These are phyloP conservation scores for Cynopterus sphinx DNA, from an alignment of 2,797 vertebrate species.

Conservation along the genomic window DNA sequence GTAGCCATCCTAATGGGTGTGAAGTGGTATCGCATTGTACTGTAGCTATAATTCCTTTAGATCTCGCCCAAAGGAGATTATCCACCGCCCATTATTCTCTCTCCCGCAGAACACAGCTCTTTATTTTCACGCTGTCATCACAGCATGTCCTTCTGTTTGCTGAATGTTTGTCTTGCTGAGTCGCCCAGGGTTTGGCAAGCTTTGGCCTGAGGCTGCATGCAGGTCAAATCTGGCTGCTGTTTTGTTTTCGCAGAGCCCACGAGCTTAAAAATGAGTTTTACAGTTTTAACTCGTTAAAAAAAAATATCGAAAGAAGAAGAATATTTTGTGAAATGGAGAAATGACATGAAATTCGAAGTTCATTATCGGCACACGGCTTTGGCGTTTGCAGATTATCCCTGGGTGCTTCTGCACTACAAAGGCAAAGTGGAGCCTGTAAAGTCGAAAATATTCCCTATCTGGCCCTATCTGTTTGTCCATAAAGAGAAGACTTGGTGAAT, in stretches of 20 bases:
- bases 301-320: not conserved
- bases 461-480: not conserved
- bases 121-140: not conserved
- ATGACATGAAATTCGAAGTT: not conserved
- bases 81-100: not conserved
- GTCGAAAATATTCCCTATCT: not conserved
- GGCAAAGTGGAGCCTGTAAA: not conserved
- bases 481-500: not conserved
- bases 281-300: not conserved
- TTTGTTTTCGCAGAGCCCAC: not conserved
- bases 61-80: not conserved
- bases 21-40: not conserved
- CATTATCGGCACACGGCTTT: not conserved
- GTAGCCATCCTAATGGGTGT: not conserved
- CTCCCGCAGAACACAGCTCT: not conserved
- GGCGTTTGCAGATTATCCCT: fast-evolving
- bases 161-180: not conserved
- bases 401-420: not conserved
- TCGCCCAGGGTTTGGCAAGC: not conserved
- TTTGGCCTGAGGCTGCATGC: not conserved
- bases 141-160: not conserved
- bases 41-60: slow-evolving; percentile 1
- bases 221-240: not conserved
- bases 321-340: not conserved
- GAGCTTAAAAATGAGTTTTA: not conserved